Conservation (phyloP, 2,888 invertebrate species). For the Prosopocoilus inquinatus region DNA sequence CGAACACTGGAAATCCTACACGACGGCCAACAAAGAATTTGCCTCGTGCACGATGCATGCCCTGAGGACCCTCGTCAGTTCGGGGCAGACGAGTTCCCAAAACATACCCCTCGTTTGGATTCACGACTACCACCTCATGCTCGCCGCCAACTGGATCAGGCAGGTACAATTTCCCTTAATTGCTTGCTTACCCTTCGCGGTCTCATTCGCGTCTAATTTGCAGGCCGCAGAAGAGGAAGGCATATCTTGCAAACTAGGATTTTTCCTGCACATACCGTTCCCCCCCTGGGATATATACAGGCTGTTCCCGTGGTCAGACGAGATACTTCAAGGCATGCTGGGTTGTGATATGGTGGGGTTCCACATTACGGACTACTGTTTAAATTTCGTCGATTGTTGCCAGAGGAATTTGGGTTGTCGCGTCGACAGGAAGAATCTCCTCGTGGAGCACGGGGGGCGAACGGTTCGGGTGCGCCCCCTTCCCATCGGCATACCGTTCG, state of each 20-base stretch:
- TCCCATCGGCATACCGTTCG: constrained; percentile 87
- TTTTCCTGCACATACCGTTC: constrained; percentile 94
- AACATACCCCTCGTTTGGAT: constrained; percentile 83
- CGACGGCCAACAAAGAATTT: constrained; percentile 75
- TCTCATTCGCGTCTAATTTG: constrained; percentile 12
- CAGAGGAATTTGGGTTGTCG: constrained; percentile 83
- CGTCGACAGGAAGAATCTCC: constrained; percentile 81
- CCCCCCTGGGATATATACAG: constrained; percentile 93
- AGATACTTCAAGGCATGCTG: constrained; percentile 87
- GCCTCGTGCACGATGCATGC: constrained; percentile 76
- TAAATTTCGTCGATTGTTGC: constrained; percentile 90
- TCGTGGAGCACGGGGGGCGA: constrained; percentile 85
- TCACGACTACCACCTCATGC: constrained; percentile 92
- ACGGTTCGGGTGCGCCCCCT: constrained; percentile 80
- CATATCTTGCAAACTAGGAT: constrained; percentile 78
- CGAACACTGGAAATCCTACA: constrained; percentile 82
- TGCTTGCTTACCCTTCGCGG: background rate
- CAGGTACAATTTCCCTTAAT: constrained; percentile 55
- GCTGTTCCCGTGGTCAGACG: constrained; percentile 90
- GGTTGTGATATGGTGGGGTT: constrained; percentile 93
- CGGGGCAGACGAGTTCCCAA: constrained; percentile 44
- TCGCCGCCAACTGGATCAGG: constrained; percentile 88
- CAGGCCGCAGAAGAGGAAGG: constrained; percentile 74
- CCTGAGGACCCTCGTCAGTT: constrained; percentile 56
- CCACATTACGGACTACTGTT: constrained; percentile 86